A percentile compares a stretch with the other conserved stretches of the same genome.
Conservation (phyloP, 2,888 invertebrate genomes). For the Therioaphis trifolii region DNA sequence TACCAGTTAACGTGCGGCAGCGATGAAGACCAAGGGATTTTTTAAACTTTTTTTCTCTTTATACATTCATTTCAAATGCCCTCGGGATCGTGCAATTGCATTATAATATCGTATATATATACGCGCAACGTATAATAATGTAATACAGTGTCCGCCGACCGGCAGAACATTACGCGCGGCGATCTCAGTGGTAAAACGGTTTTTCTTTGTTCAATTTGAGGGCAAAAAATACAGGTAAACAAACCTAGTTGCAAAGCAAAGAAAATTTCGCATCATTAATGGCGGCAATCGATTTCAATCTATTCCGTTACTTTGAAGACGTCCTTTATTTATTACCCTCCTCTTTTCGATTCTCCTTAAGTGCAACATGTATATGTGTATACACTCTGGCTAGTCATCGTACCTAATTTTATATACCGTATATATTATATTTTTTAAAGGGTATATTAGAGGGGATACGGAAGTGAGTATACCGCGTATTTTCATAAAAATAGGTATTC, state of each 20-base stretch:
- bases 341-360: not conserved
- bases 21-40: not conserved
- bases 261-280: slow-evolving; percentile 22
- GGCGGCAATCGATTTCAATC: slow-evolving; percentile 51
- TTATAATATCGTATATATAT: not conserved
- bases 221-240: not conserved
- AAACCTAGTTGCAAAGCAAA: not conserved
- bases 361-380: no score
- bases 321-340: not conserved
- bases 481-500: no score
- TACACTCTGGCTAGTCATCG: no score
- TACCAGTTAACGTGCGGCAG: no score
- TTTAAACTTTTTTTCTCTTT: not conserved
- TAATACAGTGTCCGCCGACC: slow-evolving; percentile 10
- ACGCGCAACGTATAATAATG: not conserved
- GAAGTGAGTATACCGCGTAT: no score
- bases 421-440: no score
- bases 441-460: no score
- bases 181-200: slow-evolving; percentile 17
- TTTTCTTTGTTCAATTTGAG: slow-evolving; percentile 22
- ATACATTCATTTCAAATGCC: slow-evolving; percentile 10
- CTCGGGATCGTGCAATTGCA: not conserved
- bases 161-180: slow-evolving; percentile 21
- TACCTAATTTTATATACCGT: no score
- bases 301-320: slow-evolving; percentile 45